A percentile compares a stretch with the other conserved stretches of the same genome.
Conservation (phyloP, 2,888 invertebrate genomes). For the Ametastegia equiseti region DNA sequence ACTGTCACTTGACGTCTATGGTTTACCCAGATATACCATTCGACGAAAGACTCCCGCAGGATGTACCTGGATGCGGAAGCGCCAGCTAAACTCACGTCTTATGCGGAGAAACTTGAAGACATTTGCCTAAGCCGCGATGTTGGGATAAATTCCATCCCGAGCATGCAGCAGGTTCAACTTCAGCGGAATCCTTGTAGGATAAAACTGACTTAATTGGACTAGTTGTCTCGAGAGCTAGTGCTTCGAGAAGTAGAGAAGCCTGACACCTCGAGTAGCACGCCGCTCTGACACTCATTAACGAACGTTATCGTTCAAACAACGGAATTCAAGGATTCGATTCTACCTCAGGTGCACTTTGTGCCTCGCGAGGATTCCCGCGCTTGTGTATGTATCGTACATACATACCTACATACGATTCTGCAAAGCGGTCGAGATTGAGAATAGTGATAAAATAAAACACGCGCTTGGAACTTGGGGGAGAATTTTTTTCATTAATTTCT, state of each 20-base stretch:
- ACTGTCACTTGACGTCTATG: no score
- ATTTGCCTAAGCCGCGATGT: conserved; percentile 12
- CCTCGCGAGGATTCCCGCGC: not conserved
- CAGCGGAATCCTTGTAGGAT: not conserved
- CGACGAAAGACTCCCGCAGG: not conserved
- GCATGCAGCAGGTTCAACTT: not conserved
- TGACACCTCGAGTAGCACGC: conserved; percentile 31
- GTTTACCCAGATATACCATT: no score
- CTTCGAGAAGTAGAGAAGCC: not conserved
- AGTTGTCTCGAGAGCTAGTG: conserved; percentile 28
- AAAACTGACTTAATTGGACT: conserved; percentile 46
- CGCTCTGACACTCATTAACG: conserved; percentile 39
- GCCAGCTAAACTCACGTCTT: not conserved
- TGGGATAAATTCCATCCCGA: conserved; percentile 7
- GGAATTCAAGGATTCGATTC: conserved; percentile 28
- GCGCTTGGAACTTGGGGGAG: not conserved
- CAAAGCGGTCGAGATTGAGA: conserved; percentile 1
- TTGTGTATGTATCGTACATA: not conserved
- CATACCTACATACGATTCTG: not conserved
- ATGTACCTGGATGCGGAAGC: not conserved
- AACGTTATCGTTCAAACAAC: conserved; percentile 28
- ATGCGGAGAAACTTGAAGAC: not conserved
- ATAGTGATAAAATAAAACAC: conserved; percentile 30
- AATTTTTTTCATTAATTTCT: not conserved
- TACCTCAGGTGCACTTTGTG: not conserved